phyloP scores from a whole-genome alignment of 1,140 invertebrate genomes.

The Magallana angulata region DNA sequence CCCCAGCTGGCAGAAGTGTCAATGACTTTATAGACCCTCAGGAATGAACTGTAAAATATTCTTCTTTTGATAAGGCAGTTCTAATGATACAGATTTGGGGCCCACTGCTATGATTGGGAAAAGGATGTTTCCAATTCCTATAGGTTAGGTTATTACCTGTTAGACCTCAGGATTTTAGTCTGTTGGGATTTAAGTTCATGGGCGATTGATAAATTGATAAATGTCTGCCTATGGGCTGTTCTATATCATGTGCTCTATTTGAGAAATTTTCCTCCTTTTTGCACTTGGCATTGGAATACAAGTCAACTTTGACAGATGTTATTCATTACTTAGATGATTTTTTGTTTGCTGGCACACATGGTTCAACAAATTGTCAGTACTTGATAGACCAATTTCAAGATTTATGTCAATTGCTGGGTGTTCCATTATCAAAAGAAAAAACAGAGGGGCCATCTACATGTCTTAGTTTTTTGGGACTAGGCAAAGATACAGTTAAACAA shows the following conservation, averaged over 20 bases:
- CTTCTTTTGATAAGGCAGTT: background rate
- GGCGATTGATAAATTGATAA: background rate
- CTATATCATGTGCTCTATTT: background rate
- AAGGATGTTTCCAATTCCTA: background rate
- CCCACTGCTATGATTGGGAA: background rate
- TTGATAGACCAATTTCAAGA: background rate
- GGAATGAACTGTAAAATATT: background rate
- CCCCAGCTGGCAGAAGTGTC: no score
- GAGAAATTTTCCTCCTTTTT: background rate
- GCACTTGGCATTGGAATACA: background rate
- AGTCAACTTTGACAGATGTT: background rate
- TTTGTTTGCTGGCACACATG: no score
- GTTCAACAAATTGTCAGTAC: background rate
- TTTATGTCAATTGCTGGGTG: background rate
- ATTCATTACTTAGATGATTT: no score
- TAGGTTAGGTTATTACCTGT: background rate
- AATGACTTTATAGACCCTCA: no score
- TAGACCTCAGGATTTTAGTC: background rate
- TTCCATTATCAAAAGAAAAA: background rate
- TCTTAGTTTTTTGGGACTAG: background rate
- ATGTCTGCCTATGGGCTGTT: background rate
- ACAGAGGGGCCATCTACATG: background rate
- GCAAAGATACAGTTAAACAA: background rate
- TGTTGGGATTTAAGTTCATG: background rate
- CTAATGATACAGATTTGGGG: background rate